A percentile compares a stretch with the other conserved stretches of the same genome.
phyloP scores from a whole-genome alignment of 2,797 vertebrate genomes.

The Denticeps clupeoides region DNA sequence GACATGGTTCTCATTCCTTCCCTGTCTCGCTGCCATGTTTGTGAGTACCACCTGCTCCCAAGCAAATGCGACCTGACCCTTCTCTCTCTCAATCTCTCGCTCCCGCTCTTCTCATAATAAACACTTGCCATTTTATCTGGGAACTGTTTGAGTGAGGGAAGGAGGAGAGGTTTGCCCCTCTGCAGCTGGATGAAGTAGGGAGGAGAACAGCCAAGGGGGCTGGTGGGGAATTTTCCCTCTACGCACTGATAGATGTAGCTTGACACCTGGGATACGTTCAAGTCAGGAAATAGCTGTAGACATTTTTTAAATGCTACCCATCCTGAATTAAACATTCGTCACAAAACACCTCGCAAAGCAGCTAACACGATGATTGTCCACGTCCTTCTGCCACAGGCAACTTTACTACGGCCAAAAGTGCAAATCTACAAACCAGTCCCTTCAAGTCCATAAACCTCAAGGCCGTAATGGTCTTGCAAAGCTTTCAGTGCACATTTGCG shows the following conservation, averaged over 20 bases:
- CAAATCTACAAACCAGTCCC: background rate
- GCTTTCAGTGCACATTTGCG: too few relatives aligned
- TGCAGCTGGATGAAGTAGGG: constrained; percentile 22
- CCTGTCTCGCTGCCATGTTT: constrained; percentile 33
- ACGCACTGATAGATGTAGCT: constrained; percentile 64
- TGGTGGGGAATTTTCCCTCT: constrained; percentile 53
- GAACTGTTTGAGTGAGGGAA: constrained; percentile 67
- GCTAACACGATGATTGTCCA: background rate
- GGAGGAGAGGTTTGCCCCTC: constrained; percentile 27
- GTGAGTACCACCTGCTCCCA: constrained; percentile 61
- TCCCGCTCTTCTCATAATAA: constrained; percentile 67
- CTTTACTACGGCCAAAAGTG: too few relatives aligned
- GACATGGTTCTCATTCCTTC: constrained; percentile 9
- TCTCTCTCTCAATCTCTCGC: constrained; percentile 60
- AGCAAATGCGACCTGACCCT: constrained; percentile 65
- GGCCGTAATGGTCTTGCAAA: too few relatives aligned
- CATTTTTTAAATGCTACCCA: constrained; percentile 25
- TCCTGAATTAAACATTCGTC: constrained; percentile 22
- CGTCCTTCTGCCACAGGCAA: background rate
- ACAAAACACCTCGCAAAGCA: background rate
- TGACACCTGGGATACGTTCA: constrained; percentile 58
- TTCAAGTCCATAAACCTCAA: too few relatives aligned
- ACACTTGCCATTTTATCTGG: constrained; percentile 72
- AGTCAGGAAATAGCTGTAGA: constrained; percentile 27
- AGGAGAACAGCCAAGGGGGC: background rate